phyloP scores from a whole-genome alignment of 2,113 vertebrate genomes.

The Mobula hypostoma region DNA sequence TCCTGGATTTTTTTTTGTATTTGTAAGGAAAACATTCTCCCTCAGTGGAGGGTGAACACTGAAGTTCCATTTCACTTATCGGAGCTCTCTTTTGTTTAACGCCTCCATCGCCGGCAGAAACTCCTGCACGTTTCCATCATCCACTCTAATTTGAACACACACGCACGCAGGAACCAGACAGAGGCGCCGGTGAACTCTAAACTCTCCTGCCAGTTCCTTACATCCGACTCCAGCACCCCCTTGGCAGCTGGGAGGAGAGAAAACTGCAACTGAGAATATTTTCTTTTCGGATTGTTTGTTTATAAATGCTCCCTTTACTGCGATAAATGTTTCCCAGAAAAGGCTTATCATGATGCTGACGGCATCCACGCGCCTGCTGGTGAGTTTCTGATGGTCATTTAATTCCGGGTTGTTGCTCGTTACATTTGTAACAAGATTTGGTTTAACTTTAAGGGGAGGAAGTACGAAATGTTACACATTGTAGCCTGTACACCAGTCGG shows the following conservation, averaged over 20 bases:
- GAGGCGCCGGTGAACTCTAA: neutral
- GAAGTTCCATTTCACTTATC: neutral
- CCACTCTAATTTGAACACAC: neutral
- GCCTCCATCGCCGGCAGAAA: neutral
- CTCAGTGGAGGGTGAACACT: neutral
- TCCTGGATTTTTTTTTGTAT: too few relatives aligned
- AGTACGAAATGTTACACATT: neutral
- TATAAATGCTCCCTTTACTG: neutral
- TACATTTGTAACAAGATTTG: neutral
- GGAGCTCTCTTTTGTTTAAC: neutral
- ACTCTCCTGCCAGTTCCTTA: neutral
- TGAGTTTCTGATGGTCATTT: neutral
- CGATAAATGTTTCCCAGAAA: neutral
- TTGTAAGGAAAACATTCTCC: neutral
- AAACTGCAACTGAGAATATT: neutral
- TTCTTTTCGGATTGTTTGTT: neutral
- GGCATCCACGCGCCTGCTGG: slow-evolving; percentile 42
- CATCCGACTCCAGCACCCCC: neutral
- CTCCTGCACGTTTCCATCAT: neutral
- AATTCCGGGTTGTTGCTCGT: neutral
- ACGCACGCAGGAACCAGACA: neutral
- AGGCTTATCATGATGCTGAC: slow-evolving; percentile 38
- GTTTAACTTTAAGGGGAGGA: neutral
- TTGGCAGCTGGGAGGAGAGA: neutral
- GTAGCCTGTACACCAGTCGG: neutral